Base-by-base conservation (phyloP, 2,888 invertebrate species). In the Allacma fusca region DNA sequence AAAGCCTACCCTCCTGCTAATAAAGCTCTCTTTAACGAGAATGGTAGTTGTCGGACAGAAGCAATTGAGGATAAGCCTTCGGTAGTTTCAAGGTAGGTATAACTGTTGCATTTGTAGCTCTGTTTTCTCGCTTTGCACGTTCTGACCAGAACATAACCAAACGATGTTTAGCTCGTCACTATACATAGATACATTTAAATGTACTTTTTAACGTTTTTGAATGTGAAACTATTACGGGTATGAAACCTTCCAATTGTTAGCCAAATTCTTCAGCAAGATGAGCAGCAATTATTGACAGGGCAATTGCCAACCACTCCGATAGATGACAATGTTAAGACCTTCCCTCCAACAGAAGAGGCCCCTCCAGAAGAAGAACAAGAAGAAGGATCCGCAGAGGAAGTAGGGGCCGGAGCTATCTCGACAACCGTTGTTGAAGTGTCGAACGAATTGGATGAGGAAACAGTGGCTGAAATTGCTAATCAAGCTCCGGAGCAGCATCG, bases 401-500 rank as follows among this genome's bases (percentile, higher is more conserved):
- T 64, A n/a, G n/a, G n/a, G n/a, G 29, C 44, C 2, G 50, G 1
- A 16, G 50, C 5, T n/a, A 50, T 50, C 16, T 34, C 68, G 12
- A 59, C 19, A 59, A 73, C 28, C 29, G 68, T 59, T 40, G 34
- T 21, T 24, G 26, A 67, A 29, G 26, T 65, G 0, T 29, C 59
- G 2, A 65, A 44, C 2, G 80, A 70, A 44, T 34, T 79, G 1
- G 81, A 81, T 57, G 80, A 78, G 43, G 76, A 78, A 65, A 80
- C 83, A 0, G 81, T 67, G 9, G 81, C 78, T 0, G 82, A 80
- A 44, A 79, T 83, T 59, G 81, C 80, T 0, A 71, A 72, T 1
- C 74, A 59, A 5, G 83, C 82, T n/a, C 80, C 81, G 1, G 83
- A 83, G 67, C 82, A 83, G 40, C 80, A 81, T 68, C 59, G 83